Conservation (phyloP, 2,888 invertebrate species). For the Parnassius apollo region DNA sequence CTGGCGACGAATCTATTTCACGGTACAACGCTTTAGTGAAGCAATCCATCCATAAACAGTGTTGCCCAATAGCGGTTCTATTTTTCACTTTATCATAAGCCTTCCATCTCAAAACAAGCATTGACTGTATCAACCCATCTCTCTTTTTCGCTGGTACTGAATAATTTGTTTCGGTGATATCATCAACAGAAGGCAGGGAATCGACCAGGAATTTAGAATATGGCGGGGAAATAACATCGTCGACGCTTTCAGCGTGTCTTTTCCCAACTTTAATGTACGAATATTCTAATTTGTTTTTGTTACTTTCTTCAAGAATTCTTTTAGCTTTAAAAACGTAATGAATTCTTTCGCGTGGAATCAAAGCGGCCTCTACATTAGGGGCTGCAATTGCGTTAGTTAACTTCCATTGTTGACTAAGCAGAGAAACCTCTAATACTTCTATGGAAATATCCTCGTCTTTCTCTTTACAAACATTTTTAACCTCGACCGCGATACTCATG, state of each 20-base stretch:
- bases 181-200: conserved; percentile 48
- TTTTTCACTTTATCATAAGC: conserved; percentile 80
- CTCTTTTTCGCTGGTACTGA: conserved; percentile 34
- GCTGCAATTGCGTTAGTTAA: conserved; percentile 66
- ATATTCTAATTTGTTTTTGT: conserved; percentile 52
- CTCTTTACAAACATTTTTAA: conserved; percentile 85
- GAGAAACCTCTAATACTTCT: conserved; percentile 79
- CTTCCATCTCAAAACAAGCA: conserved; percentile 78
- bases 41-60: conserved; percentile 83
- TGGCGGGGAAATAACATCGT: conserved; percentile 48
- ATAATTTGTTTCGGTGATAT: conserved; percentile 41
- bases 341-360: conserved; percentile 61
- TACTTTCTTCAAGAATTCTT: conserved; percentile 45
- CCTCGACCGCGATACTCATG: conserved; percentile 84
- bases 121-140: conserved; percentile 65
- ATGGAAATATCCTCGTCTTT: conserved; percentile 82
- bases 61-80: conserved; percentile 84
- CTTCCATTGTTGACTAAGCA: conserved; percentile 83
- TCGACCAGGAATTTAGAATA: conserved; percentile 62
- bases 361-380: conserved; percentile 45
- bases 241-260: conserved; percentile 43
- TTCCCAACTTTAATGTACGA: conserved; percentile 58
- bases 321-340: conserved; percentile 64
- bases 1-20: conserved; percentile 53
- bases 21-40: conserved; percentile 79